phyloP scores from a whole-genome alignment of 2,113 vertebrate genomes.

The Mola mola region DNA sequence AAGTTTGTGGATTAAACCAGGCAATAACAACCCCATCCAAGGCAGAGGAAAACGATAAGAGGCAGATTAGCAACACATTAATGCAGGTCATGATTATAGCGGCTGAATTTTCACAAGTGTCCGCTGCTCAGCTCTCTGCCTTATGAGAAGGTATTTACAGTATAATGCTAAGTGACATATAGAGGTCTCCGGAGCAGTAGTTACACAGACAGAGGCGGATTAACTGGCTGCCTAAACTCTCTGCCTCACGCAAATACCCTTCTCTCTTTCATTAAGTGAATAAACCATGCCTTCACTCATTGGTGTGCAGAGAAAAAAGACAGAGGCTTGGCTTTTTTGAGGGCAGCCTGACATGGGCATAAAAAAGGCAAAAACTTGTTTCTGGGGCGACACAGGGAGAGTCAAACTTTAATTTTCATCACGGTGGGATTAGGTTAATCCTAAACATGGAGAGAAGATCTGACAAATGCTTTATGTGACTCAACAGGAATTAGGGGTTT shows the following conservation, averaged over 20 bases:
- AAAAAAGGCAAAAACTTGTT: conserved; percentile 55
- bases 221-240: conserved; percentile 62
- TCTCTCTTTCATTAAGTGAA: conserved; percentile 73
- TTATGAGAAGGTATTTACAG: conserved; percentile 68
- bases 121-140: conserved; percentile 46
- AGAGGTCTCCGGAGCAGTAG: conserved; percentile 72
- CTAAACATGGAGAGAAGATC: conserved; percentile 62
- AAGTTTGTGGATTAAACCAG: conserved; percentile 54
- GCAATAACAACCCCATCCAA: conserved; percentile 34
- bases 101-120: conserved; percentile 60
- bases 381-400: conserved; percentile 36
- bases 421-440: conserved; percentile 72
- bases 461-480: conserved; percentile 68
- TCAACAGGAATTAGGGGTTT: conserved; percentile 68
- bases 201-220: conserved; percentile 64
- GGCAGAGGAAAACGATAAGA: conserved; percentile 47
- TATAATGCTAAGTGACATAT: conserved; percentile 77
- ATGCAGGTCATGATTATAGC: conserved; percentile 66
- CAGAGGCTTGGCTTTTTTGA: conserved; percentile 34
- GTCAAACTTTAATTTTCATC: conserved; percentile 69
- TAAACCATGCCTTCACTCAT: conserved; percentile 74
- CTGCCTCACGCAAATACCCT: conserved; percentile 60
- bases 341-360: conserved; percentile 53
- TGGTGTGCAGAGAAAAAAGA: conserved; percentile 24
- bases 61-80: conserved; percentile 68